Evolutionary conservation across 2,888 invertebrate species (phyloP).

Genomic region (Yponomeuta cagnagella): DNA sequence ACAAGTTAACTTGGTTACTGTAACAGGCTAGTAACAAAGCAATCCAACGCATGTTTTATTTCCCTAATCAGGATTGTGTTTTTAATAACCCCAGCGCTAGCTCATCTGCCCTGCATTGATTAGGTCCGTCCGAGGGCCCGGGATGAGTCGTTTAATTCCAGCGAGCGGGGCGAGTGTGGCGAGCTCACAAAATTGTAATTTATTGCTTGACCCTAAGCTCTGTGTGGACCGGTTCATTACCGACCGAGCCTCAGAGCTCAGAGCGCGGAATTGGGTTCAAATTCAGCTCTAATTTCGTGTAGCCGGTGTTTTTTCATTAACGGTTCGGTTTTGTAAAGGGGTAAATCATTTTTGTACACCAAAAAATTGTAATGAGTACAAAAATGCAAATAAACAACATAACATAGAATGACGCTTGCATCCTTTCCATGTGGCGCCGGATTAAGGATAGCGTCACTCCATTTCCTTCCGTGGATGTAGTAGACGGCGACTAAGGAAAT

Average conservation of each 20-base stretch:
- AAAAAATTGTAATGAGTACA: too few relatives aligned
- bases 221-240: constrained; percentile 8
- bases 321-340: background rate
- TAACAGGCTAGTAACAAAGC: background rate
- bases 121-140: background rate
- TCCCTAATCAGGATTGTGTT: background rate
- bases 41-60: background rate
- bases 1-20: too few relatives aligned
- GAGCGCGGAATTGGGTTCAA: background rate
- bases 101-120: background rate
- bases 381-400: too few relatives aligned
- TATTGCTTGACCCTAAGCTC: constrained; percentile 17
- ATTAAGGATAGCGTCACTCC: too few relatives aligned
- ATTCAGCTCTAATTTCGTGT: background rate
- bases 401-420: too few relatives aligned
- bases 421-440: too few relatives aligned
- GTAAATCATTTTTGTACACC: too few relatives aligned
- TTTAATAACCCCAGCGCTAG: background rate
- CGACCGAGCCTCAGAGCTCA: background rate
- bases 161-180: background rate
- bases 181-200: constrained; percentile 21
- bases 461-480: too few relatives aligned
- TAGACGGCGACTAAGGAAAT: too few relatives aligned
- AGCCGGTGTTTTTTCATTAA: background rate
- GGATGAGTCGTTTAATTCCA: too few relatives aligned